A percentile compares a stretch with the other conserved stretches of the same genome.
phyloP scores from a whole-genome alignment of 2,113 vertebrate species.

The Otus sunia region DNA sequence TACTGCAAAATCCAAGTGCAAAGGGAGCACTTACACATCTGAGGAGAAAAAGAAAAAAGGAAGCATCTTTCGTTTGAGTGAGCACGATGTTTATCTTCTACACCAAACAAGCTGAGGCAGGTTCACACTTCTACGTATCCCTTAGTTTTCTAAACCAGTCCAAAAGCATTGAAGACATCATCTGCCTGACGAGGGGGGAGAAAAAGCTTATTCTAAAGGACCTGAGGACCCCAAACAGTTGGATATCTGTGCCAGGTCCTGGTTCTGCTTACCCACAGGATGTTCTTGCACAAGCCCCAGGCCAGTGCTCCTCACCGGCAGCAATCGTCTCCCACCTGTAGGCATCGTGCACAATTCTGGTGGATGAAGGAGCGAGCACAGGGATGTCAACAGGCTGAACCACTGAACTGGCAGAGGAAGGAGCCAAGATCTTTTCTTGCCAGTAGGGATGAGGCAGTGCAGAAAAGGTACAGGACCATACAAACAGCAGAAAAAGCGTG shows the following conservation, averaged over 20 bases:
- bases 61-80: not conserved
- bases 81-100: conserved; percentile 27
- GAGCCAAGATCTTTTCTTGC: not conserved
- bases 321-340: not conserved
- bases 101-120: conserved; percentile 21
- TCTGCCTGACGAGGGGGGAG: not conserved
- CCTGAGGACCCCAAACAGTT: not conserved
- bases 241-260: not conserved
- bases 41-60: not conserved
- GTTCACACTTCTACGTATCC: not conserved
- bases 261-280: not conserved
- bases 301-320: not conserved
- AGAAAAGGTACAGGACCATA: not conserved
- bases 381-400: not conserved
- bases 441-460: not conserved
- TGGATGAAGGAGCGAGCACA: rapidly evolving
- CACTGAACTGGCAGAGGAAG: not conserved
- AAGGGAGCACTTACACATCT: not conserved
- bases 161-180: not conserved
- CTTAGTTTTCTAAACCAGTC: not conserved
- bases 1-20: not conserved
- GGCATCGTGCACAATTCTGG: rapidly evolving
- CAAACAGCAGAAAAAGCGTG: no score
- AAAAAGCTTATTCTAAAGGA: not conserved
- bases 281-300: not conserved